Base-by-base conservation (phyloP, 2,888 invertebrate species). In the Drosophila engyochracea region DNA sequence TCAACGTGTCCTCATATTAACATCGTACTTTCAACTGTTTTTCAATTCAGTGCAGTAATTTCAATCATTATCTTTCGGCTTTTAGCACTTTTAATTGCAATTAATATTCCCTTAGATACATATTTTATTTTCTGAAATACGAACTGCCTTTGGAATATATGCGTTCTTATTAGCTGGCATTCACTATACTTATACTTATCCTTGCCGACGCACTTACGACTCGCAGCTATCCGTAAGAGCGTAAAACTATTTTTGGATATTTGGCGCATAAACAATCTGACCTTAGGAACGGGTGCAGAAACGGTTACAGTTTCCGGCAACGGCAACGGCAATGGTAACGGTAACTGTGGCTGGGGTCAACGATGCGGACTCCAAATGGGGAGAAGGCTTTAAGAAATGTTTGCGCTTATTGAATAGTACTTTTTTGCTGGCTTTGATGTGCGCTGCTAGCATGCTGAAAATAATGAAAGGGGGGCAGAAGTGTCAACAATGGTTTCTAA, bases 201-300 rank as follows among this genome's bases (percentile, higher is more conserved):
- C 82, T 66, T 59, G 79, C 55, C 82, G 76, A 79, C 81, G 82
- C 81, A 82, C 77, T 81, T 74, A 68, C 74, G 57, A 63, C 51
- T 65, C 60, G 54, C 59, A 37, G 74, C 68, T 41, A 68, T 54
- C 62, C 85, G 70, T 80, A 82, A 87, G 71, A 82, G 85, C 89
- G 81, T 69, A 81, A 89, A 89, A 86, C 89, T 89, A 86, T 86
- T 86, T 86, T 89, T 86, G 85, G 89, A 87, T 86, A 86, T 86
- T 86, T 85, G 81, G 67, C 83, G 90, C 89, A 86, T 86, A 86
- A 86, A 86, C 85, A 89, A 79, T 83, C 79, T 87, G 83, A 86
- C 89, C 85, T 83, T 64, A 75, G 80, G 70, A 64, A 63, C 52
- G 74, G 70, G 71, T 49, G 33, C 31, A 37, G 41, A 22, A 49